Conservation (phyloP, 2,888 invertebrate species). For the Eupithecia subfuscata region DNA sequence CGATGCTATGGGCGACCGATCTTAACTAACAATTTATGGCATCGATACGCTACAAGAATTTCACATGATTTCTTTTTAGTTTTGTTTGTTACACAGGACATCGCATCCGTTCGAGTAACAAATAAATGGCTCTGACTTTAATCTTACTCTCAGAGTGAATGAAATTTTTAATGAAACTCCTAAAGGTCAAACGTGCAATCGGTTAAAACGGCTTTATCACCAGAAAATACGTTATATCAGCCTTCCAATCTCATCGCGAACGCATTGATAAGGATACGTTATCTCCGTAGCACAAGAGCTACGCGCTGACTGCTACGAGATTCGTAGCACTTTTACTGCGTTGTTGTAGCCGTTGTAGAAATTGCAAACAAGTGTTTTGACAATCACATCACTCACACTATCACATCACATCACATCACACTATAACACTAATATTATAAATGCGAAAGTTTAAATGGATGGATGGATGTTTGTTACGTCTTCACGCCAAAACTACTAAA, state of each 20-base stretch:
- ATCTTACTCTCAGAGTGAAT: background rate
- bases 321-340: slow-evolving; percentile 58
- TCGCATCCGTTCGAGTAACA: background rate
- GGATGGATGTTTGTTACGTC: too few relatives aligned
- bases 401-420: too few relatives aligned
- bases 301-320: slow-evolving; percentile 66
- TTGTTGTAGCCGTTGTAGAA: background rate
- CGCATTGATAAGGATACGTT: slow-evolving; percentile 4
- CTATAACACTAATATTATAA: too few relatives aligned
- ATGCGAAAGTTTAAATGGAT: too few relatives aligned
- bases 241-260: background rate
- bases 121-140: background rate
- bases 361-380: background rate
- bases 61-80: slow-evolving; percentile 64
- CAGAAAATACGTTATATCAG: background rate
- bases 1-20: slow-evolving; percentile 61
- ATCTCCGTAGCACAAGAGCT: slow-evolving; percentile 67
- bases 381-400: too few relatives aligned
- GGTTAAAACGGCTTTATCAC: slow-evolving; percentile 2
- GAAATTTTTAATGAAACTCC: background rate
- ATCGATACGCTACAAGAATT: slow-evolving; percentile 68
- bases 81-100: slow-evolving; percentile 45
- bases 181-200: slow-evolving; percentile 1
- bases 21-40: slow-evolving; percentile 72
- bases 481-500: too few relatives aligned